phyloP scores from a whole-genome alignment of 2,888 invertebrate genomes.

The Onchidella celtica region DNA sequence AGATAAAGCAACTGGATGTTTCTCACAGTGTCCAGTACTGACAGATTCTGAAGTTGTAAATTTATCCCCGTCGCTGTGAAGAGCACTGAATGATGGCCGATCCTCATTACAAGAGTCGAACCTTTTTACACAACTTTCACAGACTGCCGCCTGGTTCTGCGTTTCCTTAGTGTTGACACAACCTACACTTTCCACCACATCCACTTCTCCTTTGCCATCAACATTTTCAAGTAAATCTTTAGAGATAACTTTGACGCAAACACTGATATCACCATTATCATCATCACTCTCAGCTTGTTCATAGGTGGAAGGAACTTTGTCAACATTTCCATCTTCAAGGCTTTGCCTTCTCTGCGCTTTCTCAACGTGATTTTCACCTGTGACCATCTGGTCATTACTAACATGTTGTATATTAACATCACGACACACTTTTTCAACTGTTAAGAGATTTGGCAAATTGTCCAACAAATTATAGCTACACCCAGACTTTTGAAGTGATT shows the following conservation, averaged over 20 bases:
- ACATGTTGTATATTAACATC: too few relatives aligned
- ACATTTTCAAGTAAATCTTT: not conserved
- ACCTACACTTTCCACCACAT: not conserved
- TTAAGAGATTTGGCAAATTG: conserved; percentile 13
- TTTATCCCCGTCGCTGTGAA: not conserved
- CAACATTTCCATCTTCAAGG: not conserved
- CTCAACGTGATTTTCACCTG: not conserved
- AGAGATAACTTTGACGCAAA: not conserved
- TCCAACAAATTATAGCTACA: conserved; percentile 6
- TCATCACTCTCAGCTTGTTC: too few relatives aligned
- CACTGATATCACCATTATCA: not conserved
- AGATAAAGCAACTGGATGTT: not conserved
- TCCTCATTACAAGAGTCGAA: not conserved
- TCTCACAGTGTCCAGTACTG: not conserved
- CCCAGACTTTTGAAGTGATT: not conserved
- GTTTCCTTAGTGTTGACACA: not conserved
- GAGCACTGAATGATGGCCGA: not conserved
- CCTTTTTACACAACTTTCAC: too few relatives aligned
- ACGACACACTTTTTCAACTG: conserved; percentile 9
- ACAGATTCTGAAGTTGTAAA: not conserved
- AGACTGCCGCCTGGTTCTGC: too few relatives aligned
- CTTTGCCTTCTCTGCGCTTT: not conserved
- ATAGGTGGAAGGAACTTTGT: too few relatives aligned
- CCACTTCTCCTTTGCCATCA: not conserved
- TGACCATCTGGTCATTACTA: not conserved